A percentile compares a stretch with the other conserved stretches of the same genome.
phyloP scores from a whole-genome alignment of 64 coral and sea anemone genomes.

The Cladopsammia gracilis region DNA sequence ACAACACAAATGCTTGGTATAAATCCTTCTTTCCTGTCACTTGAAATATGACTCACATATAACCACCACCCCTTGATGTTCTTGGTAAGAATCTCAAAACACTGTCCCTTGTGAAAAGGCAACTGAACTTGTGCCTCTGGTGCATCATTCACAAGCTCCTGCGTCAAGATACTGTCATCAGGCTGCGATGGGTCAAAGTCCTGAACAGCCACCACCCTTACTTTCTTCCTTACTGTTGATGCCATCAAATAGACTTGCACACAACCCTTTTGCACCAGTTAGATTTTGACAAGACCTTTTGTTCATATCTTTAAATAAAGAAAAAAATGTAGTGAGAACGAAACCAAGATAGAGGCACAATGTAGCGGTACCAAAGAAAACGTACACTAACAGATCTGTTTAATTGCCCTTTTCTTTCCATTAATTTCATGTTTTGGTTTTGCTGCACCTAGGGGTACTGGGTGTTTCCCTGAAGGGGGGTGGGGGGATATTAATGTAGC shows the following conservation, averaged over 20 bases:
- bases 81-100: conserved; percentile 63
- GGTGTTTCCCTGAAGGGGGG: no score
- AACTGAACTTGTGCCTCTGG: conserved; percentile 38
- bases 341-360: no score
- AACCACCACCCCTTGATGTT: conserved; percentile 56
- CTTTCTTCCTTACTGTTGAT: neutral
- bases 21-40: conserved; percentile 57
- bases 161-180: neutral
- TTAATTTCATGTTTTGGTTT: no score
- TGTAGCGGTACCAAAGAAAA: no score
- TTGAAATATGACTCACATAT: conserved; percentile 44
- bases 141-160: conserved; percentile 43
- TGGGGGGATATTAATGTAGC: no score
- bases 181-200: conserved; percentile 25
- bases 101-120: conserved; percentile 40
- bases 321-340: neutral
- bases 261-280: neutral
- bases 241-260: conserved; percentile 1
- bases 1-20: conserved; percentile 60
- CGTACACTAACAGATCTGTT: no score
- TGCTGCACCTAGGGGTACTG: no score
- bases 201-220: conserved; percentile 11
- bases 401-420: no score
- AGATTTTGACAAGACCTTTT: neutral
- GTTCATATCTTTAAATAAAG: neutral